These are phyloP conservation scores for Mus pahari DNA, from an alignment of 2,113 vertebrate genomes.

Conservation along the genomic window DNA sequence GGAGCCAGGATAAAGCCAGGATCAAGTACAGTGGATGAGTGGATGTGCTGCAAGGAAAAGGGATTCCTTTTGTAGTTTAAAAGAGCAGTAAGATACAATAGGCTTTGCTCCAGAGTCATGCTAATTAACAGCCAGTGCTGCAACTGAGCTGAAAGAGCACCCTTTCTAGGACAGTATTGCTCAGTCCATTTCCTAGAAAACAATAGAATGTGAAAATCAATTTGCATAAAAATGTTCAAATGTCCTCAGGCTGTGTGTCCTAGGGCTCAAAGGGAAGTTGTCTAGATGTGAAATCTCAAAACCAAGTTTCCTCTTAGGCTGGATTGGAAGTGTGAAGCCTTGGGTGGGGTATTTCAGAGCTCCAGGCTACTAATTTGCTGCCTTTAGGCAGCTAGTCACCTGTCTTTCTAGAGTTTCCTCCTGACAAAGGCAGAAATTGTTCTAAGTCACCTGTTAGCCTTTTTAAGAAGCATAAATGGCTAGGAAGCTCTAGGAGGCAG, in stretches of 20 bases:
- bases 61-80: slow-evolving; percentile 28
- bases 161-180: background rate
- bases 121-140: slow-evolving; percentile 35
- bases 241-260: background rate
- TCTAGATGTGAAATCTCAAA: background rate
- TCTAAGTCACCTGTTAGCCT: slow-evolving; percentile 23
- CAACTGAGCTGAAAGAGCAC: background rate
- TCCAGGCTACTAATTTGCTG: background rate
- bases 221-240: background rate
- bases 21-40: background rate
- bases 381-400: slow-evolving; percentile 31
- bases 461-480: background rate
- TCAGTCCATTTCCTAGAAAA: slow-evolving; percentile 25
- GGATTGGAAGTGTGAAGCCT: slow-evolving; percentile 37
- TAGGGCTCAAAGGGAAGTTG: background rate
- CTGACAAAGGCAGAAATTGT: slow-evolving; percentile 9
- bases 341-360: background rate
- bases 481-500: background rate
- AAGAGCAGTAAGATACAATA: slow-evolving; percentile 49
- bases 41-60: background rate
- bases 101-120: slow-evolving; percentile 1
- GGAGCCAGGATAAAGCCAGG: background rate
- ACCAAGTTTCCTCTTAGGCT: slow-evolving; percentile 2
- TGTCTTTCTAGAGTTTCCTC: slow-evolving; percentile 39
- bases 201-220: slow-evolving; percentile 43